Evolutionary conservation across 2,888 invertebrate species (phyloP).

Genomic region (Perdita meconis): DNA sequence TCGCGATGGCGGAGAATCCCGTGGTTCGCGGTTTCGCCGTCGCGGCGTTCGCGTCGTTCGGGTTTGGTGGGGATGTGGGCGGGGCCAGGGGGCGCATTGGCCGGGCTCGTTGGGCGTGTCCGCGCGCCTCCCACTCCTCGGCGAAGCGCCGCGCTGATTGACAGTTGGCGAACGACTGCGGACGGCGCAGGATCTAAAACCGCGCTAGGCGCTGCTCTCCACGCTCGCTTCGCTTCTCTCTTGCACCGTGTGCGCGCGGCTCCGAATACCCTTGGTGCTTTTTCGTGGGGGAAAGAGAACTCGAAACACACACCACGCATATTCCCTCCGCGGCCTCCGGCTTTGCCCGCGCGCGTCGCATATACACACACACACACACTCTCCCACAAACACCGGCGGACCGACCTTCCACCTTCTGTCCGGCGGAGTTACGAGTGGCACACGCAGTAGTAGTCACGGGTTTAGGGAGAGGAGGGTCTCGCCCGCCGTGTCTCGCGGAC

Average conservation of each 20-base stretch:
- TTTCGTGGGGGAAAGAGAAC: slow-evolving; percentile 71
- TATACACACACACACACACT: slow-evolving; percentile 31
- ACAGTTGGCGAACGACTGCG: slow-evolving; percentile 89
- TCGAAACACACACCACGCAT: slow-evolving; percentile 69
- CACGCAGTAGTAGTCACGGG: slow-evolving; percentile 71
- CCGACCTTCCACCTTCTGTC: slow-evolving; percentile 68
- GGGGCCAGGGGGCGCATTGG: slow-evolving; percentile 78
- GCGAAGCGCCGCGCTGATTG: slow-evolving; percentile 86
- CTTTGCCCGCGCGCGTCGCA: slow-evolving; percentile 65
- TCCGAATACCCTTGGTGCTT: slow-evolving; percentile 65
- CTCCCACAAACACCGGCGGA: too few species aligned
- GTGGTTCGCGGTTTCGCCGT: slow-evolving; percentile 69
- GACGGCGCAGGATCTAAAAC: slow-evolving; percentile 87
- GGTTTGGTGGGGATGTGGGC: slow-evolving; percentile 73
- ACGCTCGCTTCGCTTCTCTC: slow-evolving; percentile 78
- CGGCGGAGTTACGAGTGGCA: slow-evolving; percentile 71
- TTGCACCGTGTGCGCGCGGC: slow-evolving; percentile 59
- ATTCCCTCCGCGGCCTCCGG: slow-evolving; percentile 66
- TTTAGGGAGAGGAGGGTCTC: slow-evolving; percentile 71
- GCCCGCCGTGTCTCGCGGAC: slow-evolving; percentile 70
- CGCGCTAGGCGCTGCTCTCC: slow-evolving; percentile 82
- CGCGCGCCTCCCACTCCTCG: slow-evolving; percentile 86
- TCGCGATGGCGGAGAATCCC: slow-evolving; percentile 83
- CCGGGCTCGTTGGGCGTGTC: slow-evolving; percentile 78
- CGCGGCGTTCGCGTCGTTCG: slow-evolving; percentile 75